Conservation (phyloP, 1,140 invertebrate species). For the Nebria ingens region DNA sequence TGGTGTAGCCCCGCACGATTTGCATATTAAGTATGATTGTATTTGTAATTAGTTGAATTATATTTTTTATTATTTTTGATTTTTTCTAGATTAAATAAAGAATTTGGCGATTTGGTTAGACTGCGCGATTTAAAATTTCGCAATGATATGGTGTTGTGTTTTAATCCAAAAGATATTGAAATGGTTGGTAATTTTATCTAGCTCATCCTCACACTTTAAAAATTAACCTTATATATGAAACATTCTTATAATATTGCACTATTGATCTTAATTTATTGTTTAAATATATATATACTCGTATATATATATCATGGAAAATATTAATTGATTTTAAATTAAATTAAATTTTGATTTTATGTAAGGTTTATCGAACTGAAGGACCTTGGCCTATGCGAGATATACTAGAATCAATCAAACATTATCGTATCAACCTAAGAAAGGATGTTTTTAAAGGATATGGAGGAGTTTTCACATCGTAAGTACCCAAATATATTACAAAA, state of each 20-base stretch:
- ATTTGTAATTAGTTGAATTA: no score
- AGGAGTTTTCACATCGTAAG: constrained; percentile 10
- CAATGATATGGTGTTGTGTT: neutral
- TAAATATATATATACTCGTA: no score
- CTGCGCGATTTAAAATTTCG: neutral
- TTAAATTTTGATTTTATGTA: neutral
- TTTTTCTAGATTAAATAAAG: neutral
- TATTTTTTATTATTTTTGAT: no score
- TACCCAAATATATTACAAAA: neutral
- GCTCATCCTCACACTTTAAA: no score
- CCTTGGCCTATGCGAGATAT: constrained; percentile 15
- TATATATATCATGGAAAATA: no score
- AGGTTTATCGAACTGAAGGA: constrained; percentile 19
- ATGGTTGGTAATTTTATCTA: neutral
- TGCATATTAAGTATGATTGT: no score
- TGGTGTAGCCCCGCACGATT: no score
- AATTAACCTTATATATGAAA: no score
- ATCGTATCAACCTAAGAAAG: constrained; percentile 10
- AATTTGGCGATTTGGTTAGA: neutral
- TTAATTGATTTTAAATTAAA: no score
- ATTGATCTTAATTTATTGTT: no score
- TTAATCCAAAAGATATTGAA: neutral
- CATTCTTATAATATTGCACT: no score
- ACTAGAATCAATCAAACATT: constrained; percentile 13
- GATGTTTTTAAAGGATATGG: constrained; percentile 14